phyloP scores from a whole-genome alignment of 2,797 vertebrate genomes.

The Sorex maritimensis region DNA sequence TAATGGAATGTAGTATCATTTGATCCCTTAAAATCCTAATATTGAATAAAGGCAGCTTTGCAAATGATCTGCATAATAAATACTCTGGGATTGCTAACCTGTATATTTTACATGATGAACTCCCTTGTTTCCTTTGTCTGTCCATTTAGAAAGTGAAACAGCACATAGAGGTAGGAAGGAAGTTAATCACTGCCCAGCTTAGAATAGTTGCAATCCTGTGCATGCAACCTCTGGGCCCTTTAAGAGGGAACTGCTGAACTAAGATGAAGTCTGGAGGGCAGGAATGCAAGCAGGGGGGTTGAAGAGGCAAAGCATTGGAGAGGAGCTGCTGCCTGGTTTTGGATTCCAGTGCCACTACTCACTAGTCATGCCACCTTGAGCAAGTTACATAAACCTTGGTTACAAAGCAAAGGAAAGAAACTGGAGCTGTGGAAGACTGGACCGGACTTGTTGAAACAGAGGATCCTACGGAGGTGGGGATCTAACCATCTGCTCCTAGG shows the following conservation, averaged over 20 bases:
- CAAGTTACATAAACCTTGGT: neutral
- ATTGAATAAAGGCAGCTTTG: too few species aligned
- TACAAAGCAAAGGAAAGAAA: neutral
- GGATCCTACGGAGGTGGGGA: neutral
- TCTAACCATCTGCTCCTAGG: neutral
- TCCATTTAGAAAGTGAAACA: too few species aligned
- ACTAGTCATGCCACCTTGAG: neutral
- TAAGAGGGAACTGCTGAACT: neutral
- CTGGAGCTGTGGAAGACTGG: constrained; percentile 3
- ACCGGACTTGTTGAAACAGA: constrained; percentile 11
- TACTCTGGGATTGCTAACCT: too few species aligned
- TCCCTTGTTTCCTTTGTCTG: too few species aligned
- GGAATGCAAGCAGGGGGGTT: neutral
- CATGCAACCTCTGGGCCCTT: neutral
- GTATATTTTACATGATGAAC: too few species aligned
- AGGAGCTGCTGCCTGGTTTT: neutral
- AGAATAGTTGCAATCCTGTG: too few species aligned
- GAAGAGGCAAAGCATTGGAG: neutral
- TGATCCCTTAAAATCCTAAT: too few species aligned
- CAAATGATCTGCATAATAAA: too few species aligned
- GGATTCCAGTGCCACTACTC: neutral
- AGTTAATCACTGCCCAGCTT: too few species aligned
- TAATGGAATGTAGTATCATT: neutral
- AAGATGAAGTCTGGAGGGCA: neutral
- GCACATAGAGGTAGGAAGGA: too few species aligned